Evolutionary conservation across 2,888 invertebrate species (phyloP).

Genomic region (Julus scanicus): DNA sequence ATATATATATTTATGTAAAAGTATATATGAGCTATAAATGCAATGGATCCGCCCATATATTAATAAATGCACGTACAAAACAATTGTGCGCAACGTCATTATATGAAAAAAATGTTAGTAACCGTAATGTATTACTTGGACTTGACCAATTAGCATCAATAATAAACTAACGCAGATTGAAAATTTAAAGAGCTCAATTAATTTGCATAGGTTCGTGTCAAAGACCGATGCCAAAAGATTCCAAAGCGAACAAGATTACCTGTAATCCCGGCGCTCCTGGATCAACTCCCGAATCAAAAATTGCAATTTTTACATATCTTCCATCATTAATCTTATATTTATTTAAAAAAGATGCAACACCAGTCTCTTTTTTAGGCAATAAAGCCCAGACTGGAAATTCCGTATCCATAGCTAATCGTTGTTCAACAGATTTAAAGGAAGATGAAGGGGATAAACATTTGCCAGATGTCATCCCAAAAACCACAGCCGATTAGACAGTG

Average conservation of each 20-base stretch:
- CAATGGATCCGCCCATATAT: no score
- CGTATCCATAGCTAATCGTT: constrained; percentile 38
- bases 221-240: neutral
- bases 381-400: constrained; percentile 84
- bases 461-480: neutral
- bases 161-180: no score
- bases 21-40: no score
- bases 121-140: no score
- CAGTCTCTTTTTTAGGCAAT: constrained; percentile 95
- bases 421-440: neutral
- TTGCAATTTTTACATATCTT: constrained; percentile 88
- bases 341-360: constrained; percentile 83
- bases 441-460: neutral
- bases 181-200: no score
- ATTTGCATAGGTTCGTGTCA: no score
- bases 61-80: neutral
- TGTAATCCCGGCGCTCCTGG: constrained; percentile 93
- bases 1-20: no score
- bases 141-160: no score
- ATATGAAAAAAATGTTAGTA: no score
- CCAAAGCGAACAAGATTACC: constrained; percentile 67
- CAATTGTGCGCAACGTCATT: neutral
- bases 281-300: constrained; percentile 98
- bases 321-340: constrained; percentile 94
- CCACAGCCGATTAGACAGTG: neutral